Evolutionary conservation across 2,888 invertebrate species (phyloP), one percentile per base, ranked within the genome.

Genomic region (Aphidoletes aphidimyza): DNA sequence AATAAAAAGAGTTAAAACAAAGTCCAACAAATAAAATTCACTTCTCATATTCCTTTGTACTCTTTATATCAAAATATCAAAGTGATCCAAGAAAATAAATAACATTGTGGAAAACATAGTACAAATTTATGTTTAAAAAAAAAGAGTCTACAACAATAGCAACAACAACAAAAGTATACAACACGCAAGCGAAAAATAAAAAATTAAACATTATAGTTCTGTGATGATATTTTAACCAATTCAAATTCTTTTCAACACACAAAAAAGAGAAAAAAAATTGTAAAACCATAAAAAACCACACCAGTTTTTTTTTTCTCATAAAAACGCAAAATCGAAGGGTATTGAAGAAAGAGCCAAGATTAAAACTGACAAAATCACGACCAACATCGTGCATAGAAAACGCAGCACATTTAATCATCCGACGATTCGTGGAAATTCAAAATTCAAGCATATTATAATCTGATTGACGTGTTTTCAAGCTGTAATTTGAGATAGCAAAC

Each of bases 221-320:
- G 83, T 83, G 83, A 83, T 83, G 83, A 83, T 83, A 42, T 83
- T 42, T 37, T 45, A 83, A 83, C 42, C 30, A 83, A 26, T 83
- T 45, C 83, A 14, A 45, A 26, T 45, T 30, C n/a, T 30, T 22
- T 5, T 36, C 5, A 83, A 42, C 34, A 39, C 39, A 83, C 9
- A 83, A 83, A 83, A 45, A 45, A 0, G 5, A 37, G 36, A 83
- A 9, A 83, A n/a, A n/a, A 39, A 83, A 54, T 11, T 14, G 47
- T 47, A 81, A 81, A 81, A 81, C 37, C 37, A 37, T 37, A n/a
- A 22, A 81, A 81, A 69, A 26, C 30, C 26, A 30, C 26, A 69
- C 26, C 11, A 26, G n/a, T n/a, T n/a, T n/a, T n/a, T n/a, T 30
- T 69, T 6, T 69, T 69, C 69, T 30, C 26, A 30, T 69, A 69